Evolutionary conservation across 2,888 invertebrate genomes (phyloP).

Genomic region (Theretra japonica): DNA sequence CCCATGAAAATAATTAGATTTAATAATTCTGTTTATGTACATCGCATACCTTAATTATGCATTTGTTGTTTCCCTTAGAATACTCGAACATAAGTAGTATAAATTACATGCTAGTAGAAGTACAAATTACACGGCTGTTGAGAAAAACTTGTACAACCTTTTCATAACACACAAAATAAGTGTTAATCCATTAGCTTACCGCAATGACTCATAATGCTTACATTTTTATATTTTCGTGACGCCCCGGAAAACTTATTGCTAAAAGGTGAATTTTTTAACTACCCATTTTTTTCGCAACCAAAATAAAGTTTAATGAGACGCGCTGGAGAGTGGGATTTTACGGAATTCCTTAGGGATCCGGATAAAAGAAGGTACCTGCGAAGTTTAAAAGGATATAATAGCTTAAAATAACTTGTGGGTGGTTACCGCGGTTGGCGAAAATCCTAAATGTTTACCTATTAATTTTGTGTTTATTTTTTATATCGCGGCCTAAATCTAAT

Average conservation of each 20-base stretch:
- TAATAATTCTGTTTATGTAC: not conserved
- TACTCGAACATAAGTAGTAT: not conserved
- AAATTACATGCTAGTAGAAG: not conserved
- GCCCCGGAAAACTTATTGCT: conserved; percentile 15
- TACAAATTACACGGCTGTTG: no score
- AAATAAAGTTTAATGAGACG: conserved; percentile 28
- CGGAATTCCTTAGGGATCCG: conserved; percentile 34
- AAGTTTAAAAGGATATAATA: conserved; percentile 35
- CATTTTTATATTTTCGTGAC: conserved; percentile 23
- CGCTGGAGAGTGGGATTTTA: conserved; percentile 32
- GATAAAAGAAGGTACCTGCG: conserved; percentile 33
- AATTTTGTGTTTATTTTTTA: conserved; percentile 11
- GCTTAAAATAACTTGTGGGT: conserved; percentile 26
- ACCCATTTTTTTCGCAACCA: conserved; percentile 18
- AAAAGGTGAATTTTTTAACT: conserved; percentile 24
- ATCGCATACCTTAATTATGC: not conserved
- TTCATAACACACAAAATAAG: conserved; percentile 11
- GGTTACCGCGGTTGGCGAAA: conserved; percentile 22
- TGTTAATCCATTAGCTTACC: conserved; percentile 10
- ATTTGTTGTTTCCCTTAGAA: not conserved
- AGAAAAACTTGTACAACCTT: not conserved
- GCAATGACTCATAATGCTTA: conserved; percentile 7
- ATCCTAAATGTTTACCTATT: not conserved
- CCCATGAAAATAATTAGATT: no score
- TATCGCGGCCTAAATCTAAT: not conserved